phyloP scores from a whole-genome alignment of 2,888 invertebrate genomes.

The Euclidia mi region DNA sequence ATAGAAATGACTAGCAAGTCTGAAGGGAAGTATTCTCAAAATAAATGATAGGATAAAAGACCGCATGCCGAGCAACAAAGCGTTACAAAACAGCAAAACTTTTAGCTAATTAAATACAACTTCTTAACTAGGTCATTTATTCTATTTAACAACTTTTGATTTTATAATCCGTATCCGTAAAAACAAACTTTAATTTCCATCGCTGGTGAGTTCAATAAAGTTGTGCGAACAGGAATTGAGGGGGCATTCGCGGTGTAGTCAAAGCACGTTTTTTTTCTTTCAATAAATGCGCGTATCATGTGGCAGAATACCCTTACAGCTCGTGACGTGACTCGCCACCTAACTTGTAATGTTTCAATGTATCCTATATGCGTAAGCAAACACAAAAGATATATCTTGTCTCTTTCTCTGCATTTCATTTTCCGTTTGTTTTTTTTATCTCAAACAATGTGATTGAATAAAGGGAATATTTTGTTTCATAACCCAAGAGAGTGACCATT shows the following conservation, averaged over 20 bases:
- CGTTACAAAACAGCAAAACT: slow-evolving; percentile 39
- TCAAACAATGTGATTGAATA: slow-evolving; percentile 36
- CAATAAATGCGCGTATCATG: slow-evolving; percentile 21
- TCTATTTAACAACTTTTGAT: slow-evolving; percentile 47
- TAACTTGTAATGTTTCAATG: slow-evolving; percentile 21
- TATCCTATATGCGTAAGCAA: slow-evolving; percentile 14
- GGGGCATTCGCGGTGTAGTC: slow-evolving; percentile 19
- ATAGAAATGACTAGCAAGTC: slow-evolving; percentile 9
- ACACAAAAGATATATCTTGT: slow-evolving; percentile 3
- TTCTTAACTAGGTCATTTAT: slow-evolving; percentile 43
- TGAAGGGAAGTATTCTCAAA: slow-evolving; percentile 14
- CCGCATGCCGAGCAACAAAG: slow-evolving; percentile 26
- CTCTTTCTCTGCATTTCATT: slow-evolving; percentile 9
- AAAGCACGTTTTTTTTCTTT: slow-evolving; percentile 29
- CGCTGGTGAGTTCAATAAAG: slow-evolving; percentile 27
- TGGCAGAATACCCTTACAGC: slow-evolving; percentile 19
- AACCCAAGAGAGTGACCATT: slow-evolving; percentile 32
- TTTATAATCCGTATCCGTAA: slow-evolving; percentile 37
- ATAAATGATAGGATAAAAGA: slow-evolving; percentile 22
- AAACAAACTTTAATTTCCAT: slow-evolving; percentile 32
- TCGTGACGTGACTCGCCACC: slow-evolving; percentile 19
- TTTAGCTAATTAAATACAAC: slow-evolving; percentile 44
- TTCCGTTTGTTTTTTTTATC: slow-evolving; percentile 14
- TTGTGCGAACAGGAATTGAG: slow-evolving; percentile 15
- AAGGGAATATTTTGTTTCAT: slow-evolving; percentile 34